phyloP scores from a whole-genome alignment of 2,113 vertebrate species.

The Sphaerodactylus townsendi region DNA sequence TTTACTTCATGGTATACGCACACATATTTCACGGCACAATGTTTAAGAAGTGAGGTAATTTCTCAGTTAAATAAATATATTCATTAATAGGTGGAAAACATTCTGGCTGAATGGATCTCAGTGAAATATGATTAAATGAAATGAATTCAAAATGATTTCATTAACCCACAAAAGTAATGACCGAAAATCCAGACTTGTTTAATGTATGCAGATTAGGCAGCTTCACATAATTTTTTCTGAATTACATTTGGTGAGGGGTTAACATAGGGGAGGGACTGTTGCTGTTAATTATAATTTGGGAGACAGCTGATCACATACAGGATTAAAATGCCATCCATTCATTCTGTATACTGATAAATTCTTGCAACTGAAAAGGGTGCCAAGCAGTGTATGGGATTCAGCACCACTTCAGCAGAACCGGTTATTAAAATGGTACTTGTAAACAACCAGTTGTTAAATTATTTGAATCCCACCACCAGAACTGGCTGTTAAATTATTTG shows the following conservation, averaged over 20 bases:
- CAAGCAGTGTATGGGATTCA: no score
- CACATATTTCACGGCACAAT: slow-evolving; percentile 17
- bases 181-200: slow-evolving; percentile 6
- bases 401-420: no score
- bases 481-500: no score
- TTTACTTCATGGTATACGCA: slow-evolving; percentile 5
- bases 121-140: not conserved
- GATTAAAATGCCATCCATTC: not conserved
- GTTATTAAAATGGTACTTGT: no score
- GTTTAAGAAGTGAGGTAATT: slow-evolving; percentile 3
- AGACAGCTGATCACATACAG: not conserved
- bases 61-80: slow-evolving; percentile 3
- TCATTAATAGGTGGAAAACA: not conserved
- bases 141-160: not conserved
- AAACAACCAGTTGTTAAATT: no score
- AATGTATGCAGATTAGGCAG: not conserved
- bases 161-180: not conserved
- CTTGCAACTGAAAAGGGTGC: not conserved
- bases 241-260: no score
- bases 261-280: not conserved
- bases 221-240: slow-evolving; percentile 5
- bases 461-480: no score
- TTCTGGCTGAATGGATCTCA: not conserved
- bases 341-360: not conserved
- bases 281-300: not conserved